Percentiles rank a stretch among this genome's conserved stretches.
Evolutionary conservation across 2,113 vertebrate species (phyloP).

Genomic region (Brachypodius melanocephalos): DNA sequence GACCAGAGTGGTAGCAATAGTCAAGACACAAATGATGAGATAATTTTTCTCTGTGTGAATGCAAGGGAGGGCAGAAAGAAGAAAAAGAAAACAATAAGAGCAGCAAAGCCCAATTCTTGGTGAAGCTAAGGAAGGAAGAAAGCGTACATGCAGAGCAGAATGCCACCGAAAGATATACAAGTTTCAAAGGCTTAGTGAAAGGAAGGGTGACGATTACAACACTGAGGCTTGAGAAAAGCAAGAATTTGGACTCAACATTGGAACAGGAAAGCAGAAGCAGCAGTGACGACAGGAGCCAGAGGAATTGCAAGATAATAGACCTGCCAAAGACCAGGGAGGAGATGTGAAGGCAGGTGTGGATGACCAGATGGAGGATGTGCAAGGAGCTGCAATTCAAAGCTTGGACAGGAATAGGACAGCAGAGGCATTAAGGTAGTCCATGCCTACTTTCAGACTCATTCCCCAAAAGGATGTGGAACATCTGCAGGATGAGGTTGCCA

Average conservation of each 20-base stretch:
- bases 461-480: background rate
- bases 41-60: background rate
- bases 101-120: background rate
- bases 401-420: background rate
- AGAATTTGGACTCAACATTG: background rate
- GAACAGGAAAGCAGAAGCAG: background rate
- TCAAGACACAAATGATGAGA: background rate
- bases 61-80: accelerated
- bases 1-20: background rate
- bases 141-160: background rate
- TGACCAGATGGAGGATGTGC: background rate
- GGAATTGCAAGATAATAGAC: background rate
- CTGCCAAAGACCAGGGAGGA: background rate
- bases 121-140: background rate
- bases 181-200: background rate
- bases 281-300: background rate
- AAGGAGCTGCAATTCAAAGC: background rate
- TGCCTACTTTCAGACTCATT: background rate
- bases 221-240: background rate
- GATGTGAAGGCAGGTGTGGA: background rate
- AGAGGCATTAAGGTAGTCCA: background rate
- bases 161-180: background rate
- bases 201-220: background rate
- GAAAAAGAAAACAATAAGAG: background rate
- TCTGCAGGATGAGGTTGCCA: background rate